Evolutionary conservation across 2,797 vertebrate genomes (phyloP).

Genomic region (Phataginus tetradactyla): DNA sequence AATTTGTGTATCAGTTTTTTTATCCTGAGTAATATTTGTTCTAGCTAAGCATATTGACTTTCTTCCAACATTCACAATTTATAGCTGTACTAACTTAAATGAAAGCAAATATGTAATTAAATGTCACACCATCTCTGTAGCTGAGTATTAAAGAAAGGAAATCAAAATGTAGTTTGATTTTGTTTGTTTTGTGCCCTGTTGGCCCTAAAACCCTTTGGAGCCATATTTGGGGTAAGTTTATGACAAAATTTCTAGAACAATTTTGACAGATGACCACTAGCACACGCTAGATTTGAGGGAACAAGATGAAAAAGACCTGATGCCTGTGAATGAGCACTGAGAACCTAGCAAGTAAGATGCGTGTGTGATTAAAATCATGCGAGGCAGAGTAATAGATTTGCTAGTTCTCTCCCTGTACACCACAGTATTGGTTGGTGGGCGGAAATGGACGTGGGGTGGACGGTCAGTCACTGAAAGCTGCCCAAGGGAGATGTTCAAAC

Average conservation of each 20-base stretch:
- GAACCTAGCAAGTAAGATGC: background rate
- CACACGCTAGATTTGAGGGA: background rate
- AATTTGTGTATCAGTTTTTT: background rate
- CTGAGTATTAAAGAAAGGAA: background rate
- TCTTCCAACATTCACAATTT: background rate
- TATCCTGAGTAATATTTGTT: background rate
- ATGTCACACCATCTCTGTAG: background rate
- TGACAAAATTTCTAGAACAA: background rate
- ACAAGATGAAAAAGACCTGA: background rate
- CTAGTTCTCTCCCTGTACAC: background rate
- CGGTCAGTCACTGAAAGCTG: background rate
- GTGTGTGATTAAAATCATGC: background rate
- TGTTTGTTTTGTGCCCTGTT: background rate
- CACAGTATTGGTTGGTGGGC: background rate
- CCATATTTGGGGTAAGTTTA: background rate
- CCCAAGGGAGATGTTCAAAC: background rate
- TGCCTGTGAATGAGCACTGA: background rate
- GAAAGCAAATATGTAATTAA: constrained; percentile 48
- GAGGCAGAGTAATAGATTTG: background rate
- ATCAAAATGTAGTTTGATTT: constrained; percentile 32
- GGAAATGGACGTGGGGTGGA: background rate
- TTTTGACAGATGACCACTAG: background rate
- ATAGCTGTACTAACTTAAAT: constrained; percentile 1
- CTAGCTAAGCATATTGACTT: background rate
- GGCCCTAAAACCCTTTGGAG: background rate